Percentiles rank a stretch among this genome's conserved stretches.
Conservation (phyloP, 1,140 invertebrate genomes). For the Drosophila virilis region DNA sequence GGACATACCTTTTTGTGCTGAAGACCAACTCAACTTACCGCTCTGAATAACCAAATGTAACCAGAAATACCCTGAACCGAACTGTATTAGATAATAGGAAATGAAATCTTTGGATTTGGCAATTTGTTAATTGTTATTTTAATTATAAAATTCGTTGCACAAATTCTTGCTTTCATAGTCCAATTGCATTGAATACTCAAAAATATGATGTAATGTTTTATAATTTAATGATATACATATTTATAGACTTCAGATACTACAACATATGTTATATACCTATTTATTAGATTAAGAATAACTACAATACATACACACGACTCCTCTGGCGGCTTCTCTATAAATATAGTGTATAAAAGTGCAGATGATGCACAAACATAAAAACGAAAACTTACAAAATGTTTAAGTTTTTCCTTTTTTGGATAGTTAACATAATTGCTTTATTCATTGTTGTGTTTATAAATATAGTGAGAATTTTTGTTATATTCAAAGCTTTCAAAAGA, state of each 20-base stretch:
- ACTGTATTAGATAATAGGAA: too few relatives aligned
- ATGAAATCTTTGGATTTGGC: neutral
- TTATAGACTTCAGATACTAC: slow-evolving; percentile 62
- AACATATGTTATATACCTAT: slow-evolving; percentile 50
- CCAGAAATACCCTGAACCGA: too few relatives aligned
- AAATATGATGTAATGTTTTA: slow-evolving; percentile 31
- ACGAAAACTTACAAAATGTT: slow-evolving; percentile 32
- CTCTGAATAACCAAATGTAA: too few relatives aligned
- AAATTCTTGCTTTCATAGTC: neutral
- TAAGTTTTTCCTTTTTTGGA: slow-evolving; percentile 18
- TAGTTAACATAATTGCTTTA: slow-evolving; percentile 26
- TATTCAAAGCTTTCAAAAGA: slow-evolving; percentile 76
- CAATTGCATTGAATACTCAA: slow-evolving; percentile 2
- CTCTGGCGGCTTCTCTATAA: slow-evolving; percentile 31
- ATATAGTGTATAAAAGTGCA: slow-evolving; percentile 58
- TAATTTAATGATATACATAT: slow-evolving; percentile 77
- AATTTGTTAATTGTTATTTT: neutral
- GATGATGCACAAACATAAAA: slow-evolving; percentile 55
- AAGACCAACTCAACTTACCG: too few relatives aligned
- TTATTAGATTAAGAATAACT: slow-evolving; percentile 60
- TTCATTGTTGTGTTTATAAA: slow-evolving; percentile 47
- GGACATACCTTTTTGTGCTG: too few relatives aligned
- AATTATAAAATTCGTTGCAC: neutral
- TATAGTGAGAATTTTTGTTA: slow-evolving; percentile 72
- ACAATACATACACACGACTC: slow-evolving; percentile 52